phyloP scores from a whole-genome alignment of 2,113 vertebrate genomes.

The Capricornis sumatraensis region DNA sequence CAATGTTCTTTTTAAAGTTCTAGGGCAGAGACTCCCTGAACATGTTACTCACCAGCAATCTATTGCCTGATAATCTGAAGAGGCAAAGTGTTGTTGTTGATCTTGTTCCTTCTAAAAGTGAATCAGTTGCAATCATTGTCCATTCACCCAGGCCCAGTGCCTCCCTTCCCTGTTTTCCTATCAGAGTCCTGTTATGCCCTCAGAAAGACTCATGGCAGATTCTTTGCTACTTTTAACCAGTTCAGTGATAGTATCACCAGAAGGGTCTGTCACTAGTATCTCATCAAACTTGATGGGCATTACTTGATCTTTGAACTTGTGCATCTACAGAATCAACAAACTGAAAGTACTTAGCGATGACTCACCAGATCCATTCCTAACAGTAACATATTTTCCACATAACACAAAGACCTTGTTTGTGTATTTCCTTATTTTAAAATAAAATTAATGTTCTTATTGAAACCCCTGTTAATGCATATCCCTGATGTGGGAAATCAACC shows the following conservation, averaged over 20 bases:
- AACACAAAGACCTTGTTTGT: background rate
- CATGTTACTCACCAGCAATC: slow-evolving; percentile 22
- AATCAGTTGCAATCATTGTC: background rate
- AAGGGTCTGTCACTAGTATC: background rate
- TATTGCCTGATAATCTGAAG: background rate
- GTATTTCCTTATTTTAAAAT: slow-evolving; percentile 25
- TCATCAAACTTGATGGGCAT: background rate
- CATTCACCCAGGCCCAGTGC: background rate
- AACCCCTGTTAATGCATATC: background rate
- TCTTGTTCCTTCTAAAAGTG: slow-evolving; percentile 1
- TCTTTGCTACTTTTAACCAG: background rate
- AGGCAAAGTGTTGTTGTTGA: background rate
- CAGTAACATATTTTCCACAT: background rate
- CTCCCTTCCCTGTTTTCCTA: background rate
- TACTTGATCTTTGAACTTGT: background rate
- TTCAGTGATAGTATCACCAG: background rate
- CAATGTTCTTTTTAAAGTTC: background rate
- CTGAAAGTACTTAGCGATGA: background rate
- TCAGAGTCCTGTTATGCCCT: background rate
- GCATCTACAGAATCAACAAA: background rate
- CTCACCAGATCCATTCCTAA: background rate
- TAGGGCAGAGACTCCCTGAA: background rate
- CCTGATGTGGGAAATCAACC: slow-evolving; percentile 9
- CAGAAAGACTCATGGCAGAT: background rate
- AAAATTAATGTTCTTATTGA: slow-evolving; percentile 33